Base-by-base conservation (phyloP, 2,113 vertebrate species). In the Podocnemis expansa region DNA sequence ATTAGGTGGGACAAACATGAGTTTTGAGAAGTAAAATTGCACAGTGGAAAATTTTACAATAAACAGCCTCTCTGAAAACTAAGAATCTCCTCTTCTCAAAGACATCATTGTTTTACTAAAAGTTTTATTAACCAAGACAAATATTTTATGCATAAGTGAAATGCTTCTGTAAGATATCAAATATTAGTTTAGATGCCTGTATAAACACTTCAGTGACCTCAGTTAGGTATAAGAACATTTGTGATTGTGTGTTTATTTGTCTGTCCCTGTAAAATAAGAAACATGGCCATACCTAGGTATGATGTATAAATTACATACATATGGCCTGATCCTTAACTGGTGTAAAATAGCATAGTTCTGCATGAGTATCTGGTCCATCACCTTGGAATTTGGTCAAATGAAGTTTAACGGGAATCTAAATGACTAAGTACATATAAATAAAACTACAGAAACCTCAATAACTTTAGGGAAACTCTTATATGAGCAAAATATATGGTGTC, bases 131-230 rank as follows among this genome's bases (percentile, higher is more conserved):
- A 91, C 89, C 76, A 92, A 94, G 94, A 95, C 87, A 92, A 97
- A 91, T 93, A 97, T 96, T 97, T 96, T 76, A 84, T 76, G 43
- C 96, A 88, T 82, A 89, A 95, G 89, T 89, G 83, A 91, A 94
- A 94, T 89, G 96, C 89, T 88, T 93, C 92, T 89, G 80, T 89
- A 91, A 84, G 76, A 81, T 87, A 52, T 81, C 79, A 80, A 95
- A 89, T 38, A 45, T 94, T 92, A 93, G 90, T 82, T 70, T 56
- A 87, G 86, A 91, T 91, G 95, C 93, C 91, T 67, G 22, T 73
- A 70, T 55, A 95, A 97, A 92, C 82, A 96, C 82, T 49, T 88
- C 47, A 84, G 89, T 79, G 76, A 81, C 91, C 82, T 86, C 93
- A 79, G 89, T 79, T 92, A 88, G 92, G 85, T 95, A 87, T 12